Evolutionary conservation across 2,113 vertebrate genomes (phyloP).

Genomic region (Puntigrus tetrazona): DNA sequence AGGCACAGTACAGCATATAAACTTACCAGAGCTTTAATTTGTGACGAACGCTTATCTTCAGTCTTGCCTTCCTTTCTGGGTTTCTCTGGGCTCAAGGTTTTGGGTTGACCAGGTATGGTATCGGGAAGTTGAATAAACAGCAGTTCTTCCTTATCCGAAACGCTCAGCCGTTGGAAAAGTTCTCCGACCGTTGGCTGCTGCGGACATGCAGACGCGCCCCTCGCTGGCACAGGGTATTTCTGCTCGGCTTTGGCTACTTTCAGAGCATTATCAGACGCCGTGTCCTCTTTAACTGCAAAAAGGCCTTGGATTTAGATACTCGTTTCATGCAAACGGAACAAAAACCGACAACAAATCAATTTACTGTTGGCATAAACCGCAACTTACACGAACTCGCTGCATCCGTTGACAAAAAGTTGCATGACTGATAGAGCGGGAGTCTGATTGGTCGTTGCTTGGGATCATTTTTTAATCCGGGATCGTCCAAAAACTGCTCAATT

Average conservation of each 20-base stretch:
- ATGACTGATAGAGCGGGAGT: constrained; percentile 72
- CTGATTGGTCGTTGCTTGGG: constrained; percentile 71
- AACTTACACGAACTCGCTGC: constrained; percentile 62
- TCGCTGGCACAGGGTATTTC: not conserved
- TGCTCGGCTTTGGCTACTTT: not conserved
- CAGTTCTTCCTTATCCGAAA: constrained; percentile 71
- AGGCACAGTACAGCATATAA: not conserved
- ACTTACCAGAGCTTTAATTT: constrained; percentile 64
- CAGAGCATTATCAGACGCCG: not conserved
- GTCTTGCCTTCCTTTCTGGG: constrained; percentile 56
- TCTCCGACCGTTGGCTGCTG: constrained; percentile 63
- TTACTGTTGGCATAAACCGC: not conserved
- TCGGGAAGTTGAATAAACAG: constrained; percentile 80
- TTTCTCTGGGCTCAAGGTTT: constrained; percentile 47
- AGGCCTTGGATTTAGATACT: not conserved
- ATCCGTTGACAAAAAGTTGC: constrained; percentile 47
- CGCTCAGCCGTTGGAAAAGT: constrained; percentile 67
- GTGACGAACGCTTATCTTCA: constrained; percentile 56
- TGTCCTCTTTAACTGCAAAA: constrained; percentile 61
- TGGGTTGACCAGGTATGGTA: constrained; percentile 64
- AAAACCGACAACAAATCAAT: not conserved
- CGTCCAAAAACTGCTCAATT: constrained; percentile 72
- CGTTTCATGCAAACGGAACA: not conserved
- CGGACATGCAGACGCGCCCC: constrained; percentile 1
- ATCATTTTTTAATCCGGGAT: constrained; percentile 74